phyloP scores from a whole-genome alignment of 2,797 vertebrate genomes.

The Mycteria americana region DNA sequence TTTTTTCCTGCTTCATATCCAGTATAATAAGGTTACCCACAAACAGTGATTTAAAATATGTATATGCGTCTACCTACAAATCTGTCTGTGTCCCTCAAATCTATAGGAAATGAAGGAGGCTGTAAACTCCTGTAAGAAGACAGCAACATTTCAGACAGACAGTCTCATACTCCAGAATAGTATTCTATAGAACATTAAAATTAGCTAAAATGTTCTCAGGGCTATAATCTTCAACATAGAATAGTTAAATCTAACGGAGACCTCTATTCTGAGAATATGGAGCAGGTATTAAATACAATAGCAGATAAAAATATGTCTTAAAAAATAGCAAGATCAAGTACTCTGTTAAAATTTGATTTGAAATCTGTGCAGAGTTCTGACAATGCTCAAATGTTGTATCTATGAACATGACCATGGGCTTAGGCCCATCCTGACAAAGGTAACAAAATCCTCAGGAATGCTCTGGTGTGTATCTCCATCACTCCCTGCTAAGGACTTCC shows the following conservation, averaged over 20 bases:
- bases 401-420: not conserved
- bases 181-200: not conserved
- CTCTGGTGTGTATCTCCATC: not conserved
- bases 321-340: not conserved
- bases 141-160: not conserved
- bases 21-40: not conserved
- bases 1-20: not conserved
- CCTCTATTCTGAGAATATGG: not conserved
- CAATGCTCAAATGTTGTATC: not conserved
- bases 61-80: not conserved
- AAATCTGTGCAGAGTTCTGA: not conserved
- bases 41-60: not conserved
- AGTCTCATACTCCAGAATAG: not conserved
- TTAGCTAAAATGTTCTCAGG: not conserved
- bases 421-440: not conserved
- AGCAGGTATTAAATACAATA: not conserved
- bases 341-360: not conserved
- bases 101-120: not conserved
- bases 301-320: not conserved
- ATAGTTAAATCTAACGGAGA: not conserved
- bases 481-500: accelerated
- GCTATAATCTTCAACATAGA: not conserved
- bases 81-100: not conserved
- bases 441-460: not conserved
- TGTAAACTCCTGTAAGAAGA: not conserved